Conservation (phyloP, 1,140 invertebrate species). For the Plutomurus gul region DNA sequence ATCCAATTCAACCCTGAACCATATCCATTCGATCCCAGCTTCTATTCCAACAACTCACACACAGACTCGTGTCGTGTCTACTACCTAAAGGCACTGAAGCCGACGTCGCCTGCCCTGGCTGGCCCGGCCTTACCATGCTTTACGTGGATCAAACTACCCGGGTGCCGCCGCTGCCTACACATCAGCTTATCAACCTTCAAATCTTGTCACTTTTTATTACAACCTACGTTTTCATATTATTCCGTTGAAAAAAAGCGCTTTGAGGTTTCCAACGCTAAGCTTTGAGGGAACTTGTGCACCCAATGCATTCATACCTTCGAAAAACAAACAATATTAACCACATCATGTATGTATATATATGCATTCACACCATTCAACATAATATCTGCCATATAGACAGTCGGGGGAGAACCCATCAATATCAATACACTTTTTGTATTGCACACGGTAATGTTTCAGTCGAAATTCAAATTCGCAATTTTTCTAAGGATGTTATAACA, state of each 20-base stretch:
- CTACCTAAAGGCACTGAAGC: background rate
- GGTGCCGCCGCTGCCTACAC: background rate
- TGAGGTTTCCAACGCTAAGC: constrained; percentile 9
- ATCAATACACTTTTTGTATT: no score
- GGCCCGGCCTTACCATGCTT: background rate
- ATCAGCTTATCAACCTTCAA: constrained; percentile 19
- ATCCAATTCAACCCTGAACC: background rate
- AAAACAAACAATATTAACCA: background rate
- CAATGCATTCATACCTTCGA: background rate
- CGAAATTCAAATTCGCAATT: no score
- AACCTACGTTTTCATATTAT: constrained; percentile 3
- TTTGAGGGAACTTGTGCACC: background rate
- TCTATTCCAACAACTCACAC: background rate
- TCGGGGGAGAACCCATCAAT: no score
- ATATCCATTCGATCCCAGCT: background rate
- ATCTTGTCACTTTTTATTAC: constrained; percentile 6
- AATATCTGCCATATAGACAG: background rate
- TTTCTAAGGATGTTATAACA: no score
- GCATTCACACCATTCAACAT: background rate
- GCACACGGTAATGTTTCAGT: no score
- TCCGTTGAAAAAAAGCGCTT: background rate
- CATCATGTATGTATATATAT: background rate
- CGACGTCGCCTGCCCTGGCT: background rate
- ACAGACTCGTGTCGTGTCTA: background rate
- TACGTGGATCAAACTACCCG: constrained; percentile 3